These are phyloP conservation scores for Himalopsyche kuldschensis DNA, from an alignment of 2,888 invertebrate species.

Conservation along the genomic window DNA sequence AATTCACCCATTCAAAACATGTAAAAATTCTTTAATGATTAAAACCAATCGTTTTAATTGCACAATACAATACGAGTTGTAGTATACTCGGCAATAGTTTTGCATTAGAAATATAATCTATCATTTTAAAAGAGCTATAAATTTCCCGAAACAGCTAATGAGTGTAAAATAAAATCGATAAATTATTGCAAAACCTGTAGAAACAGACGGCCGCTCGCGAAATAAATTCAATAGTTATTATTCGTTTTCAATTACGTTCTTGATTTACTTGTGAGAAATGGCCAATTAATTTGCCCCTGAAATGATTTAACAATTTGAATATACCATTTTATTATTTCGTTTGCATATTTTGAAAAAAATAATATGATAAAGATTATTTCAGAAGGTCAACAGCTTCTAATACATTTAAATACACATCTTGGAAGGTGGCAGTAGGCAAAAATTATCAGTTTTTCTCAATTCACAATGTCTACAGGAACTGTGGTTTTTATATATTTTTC, in stretches of 20 bases:
- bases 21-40: neutral
- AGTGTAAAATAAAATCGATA: neutral
- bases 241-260: neutral
- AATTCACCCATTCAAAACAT: neutral
- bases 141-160: neutral
- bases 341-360: too few species aligned
- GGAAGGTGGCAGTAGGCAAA: too few species aligned
- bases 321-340: too few species aligned
- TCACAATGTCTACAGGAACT: too few species aligned
- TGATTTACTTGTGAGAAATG: neutral
- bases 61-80: neutral
- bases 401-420: too few species aligned
- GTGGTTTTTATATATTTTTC: too few species aligned
- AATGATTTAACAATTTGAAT: too few species aligned
- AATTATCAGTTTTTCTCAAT: too few species aligned
- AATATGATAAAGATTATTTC: too few species aligned
- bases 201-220: neutral
- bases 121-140: neutral
- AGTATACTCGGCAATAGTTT: neutral
- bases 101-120: neutral
- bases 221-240: neutral
- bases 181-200: neutral
- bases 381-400: too few species aligned
- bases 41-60: neutral
- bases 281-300: neutral